Evolutionary conservation across 2,888 invertebrate species (phyloP).

Genomic region (Plebejus melissa): DNA sequence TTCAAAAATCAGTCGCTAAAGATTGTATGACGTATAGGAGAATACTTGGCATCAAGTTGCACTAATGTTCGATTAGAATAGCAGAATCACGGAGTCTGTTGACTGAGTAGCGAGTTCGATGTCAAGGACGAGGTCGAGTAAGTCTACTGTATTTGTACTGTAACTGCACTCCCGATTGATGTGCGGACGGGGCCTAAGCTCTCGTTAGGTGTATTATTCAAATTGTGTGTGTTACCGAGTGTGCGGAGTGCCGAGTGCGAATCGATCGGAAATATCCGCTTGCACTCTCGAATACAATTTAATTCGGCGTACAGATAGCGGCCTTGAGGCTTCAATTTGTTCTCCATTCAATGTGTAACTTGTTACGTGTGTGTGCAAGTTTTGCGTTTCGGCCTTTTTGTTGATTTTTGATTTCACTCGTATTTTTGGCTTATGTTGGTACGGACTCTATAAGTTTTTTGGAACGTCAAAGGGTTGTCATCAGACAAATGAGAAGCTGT

Average conservation of each 20-base stretch:
- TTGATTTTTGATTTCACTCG: neutral
- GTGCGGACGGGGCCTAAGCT: slow-evolving; percentile 55
- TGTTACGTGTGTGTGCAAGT: neutral
- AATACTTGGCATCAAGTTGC: too few species aligned
- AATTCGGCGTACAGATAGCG: slow-evolving; percentile 36
- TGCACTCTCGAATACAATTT: slow-evolving; percentile 45
- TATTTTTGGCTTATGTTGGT: neutral
- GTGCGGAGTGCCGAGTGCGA: slow-evolving; percentile 43
- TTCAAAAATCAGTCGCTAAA: too few species aligned
- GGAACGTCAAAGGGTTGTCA: neutral
- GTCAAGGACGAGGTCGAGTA: neutral
- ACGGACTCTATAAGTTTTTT: neutral
- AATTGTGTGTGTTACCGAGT: slow-evolving; percentile 53
- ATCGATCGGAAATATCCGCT: slow-evolving; percentile 51
- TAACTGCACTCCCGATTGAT: slow-evolving; percentile 34
- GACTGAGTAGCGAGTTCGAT: neutral
- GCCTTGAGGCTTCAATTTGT: slow-evolving; percentile 20
- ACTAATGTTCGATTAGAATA: neutral
- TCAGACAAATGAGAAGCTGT: neutral
- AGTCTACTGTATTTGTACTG: neutral
- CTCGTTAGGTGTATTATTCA: slow-evolving; percentile 72
- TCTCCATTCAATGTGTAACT: slow-evolving; percentile 5
- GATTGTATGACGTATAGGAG: too few species aligned
- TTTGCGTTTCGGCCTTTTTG: neutral
- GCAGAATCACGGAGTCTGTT: neutral